These are phyloP conservation scores for Ophioninae sp. DNA, from an alignment of 2,888 invertebrate species.

Conservation along the genomic window DNA sequence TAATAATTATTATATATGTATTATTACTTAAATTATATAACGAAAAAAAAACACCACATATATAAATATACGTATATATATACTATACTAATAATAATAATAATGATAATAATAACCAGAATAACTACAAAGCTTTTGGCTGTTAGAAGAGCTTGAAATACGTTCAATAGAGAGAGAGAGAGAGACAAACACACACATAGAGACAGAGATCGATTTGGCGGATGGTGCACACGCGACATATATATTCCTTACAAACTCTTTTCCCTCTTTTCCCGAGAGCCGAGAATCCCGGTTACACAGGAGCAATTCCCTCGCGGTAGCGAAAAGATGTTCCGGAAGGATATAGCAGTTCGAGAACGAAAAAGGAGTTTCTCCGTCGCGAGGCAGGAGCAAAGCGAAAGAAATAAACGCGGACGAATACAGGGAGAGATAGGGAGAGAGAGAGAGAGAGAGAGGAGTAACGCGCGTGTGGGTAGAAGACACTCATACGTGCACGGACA, in stretches of 20 bases:
- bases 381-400: conserved; percentile 24
- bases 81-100: too few species aligned
- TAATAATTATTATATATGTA: too few species aligned
- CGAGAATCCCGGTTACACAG: conserved; percentile 48
- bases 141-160: too few species aligned
- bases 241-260: conserved; percentile 39
- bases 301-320: conserved; percentile 53
- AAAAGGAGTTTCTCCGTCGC: conserved; percentile 55
- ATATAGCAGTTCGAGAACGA: conserved; percentile 54
- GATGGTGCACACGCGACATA: conserved; percentile 29
- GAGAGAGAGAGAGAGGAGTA: too few species aligned
- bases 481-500: background rate
- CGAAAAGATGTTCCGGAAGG: conserved; percentile 59
- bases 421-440: background rate
- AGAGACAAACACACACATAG: background rate
- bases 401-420: conserved; percentile 34
- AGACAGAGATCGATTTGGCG: conserved; percentile 28
- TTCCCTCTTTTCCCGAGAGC: conserved; percentile 36
- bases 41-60: too few species aligned
- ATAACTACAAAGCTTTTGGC: too few species aligned
- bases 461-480: background rate
- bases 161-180: background rate
- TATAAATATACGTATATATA: too few species aligned
- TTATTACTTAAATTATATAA: too few species aligned
- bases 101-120: too few species aligned